phyloP scores from a whole-genome alignment of 2,888 invertebrate genomes.

The Carpatolechia fugitivella region DNA sequence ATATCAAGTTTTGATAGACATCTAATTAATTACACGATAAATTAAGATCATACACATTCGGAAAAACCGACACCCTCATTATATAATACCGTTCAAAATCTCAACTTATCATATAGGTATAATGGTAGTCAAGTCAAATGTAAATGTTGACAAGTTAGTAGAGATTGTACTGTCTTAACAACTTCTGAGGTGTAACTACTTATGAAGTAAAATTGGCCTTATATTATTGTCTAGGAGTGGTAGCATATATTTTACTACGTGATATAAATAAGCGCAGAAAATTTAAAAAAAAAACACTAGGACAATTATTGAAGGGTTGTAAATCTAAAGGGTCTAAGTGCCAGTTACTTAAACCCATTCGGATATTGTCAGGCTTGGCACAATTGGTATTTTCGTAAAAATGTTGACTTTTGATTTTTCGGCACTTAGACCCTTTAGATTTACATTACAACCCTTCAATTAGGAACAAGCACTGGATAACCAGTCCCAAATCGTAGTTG shows the following conservation, averaged over 20 bases:
- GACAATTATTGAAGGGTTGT: no score
- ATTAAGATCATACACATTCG: constrained; percentile 4
- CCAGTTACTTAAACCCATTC: no score
- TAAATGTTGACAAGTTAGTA: not conserved
- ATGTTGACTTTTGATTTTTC: no score
- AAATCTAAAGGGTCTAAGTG: no score
- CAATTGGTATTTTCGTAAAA: no score
- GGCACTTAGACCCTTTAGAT: no score
- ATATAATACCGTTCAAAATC: not conserved
- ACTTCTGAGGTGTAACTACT: not conserved
- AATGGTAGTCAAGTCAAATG: not conserved
- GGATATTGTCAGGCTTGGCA: no score
- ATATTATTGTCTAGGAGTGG: not conserved
- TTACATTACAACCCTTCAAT: no score
- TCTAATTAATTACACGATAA: not conserved
- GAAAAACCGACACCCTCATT: not conserved
- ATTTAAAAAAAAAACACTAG: no score
- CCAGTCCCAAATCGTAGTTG: no score
- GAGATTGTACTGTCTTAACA: constrained; percentile 1
- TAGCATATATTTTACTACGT: not conserved
- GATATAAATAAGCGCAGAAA: no score
- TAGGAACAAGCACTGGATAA: no score
- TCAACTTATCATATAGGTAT: not conserved
- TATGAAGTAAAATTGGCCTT: not conserved
- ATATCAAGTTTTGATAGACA: constrained; percentile 9